These are phyloP conservation scores for Pycnonotus jocosus DNA, from an alignment of 2,113 vertebrate genomes.

Conservation along the genomic window DNA sequence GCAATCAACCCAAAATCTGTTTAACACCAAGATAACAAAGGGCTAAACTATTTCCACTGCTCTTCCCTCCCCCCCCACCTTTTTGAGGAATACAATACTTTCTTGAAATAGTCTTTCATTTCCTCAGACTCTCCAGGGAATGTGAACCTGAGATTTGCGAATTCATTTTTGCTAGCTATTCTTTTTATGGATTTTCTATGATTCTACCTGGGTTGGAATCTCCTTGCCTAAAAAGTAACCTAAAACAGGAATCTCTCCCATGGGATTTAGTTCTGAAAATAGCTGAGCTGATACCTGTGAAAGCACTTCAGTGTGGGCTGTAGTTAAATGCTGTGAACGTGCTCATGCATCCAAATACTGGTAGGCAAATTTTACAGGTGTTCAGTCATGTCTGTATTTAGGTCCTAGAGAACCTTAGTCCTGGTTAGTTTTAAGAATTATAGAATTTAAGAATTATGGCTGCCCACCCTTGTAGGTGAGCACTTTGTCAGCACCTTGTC, in stretches of 20 bases:
- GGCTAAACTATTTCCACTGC: background rate
- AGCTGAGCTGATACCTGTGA: background rate
- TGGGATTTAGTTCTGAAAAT: conserved; percentile 45
- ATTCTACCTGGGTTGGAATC: conserved; percentile 15
- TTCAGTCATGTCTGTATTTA: background rate
- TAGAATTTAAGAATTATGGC: background rate
- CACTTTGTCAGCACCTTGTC: background rate
- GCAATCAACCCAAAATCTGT: background rate
- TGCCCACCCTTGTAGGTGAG: background rate
- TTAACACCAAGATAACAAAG: background rate
- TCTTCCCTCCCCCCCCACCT: background rate
- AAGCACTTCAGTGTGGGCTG: conserved; percentile 29
- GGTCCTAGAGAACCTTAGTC: background rate
- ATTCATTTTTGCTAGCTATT: background rate
- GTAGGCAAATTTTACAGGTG: conserved; percentile 9
- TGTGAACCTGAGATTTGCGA: background rate
- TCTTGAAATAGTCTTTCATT: background rate
- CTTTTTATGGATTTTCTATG: background rate
- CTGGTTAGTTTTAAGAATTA: background rate
- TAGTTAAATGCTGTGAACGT: background rate
- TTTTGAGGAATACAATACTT: background rate
- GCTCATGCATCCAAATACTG: background rate
- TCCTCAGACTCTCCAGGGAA: background rate
- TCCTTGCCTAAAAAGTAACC: background rate
- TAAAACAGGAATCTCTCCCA: background rate